phyloP scores from a whole-genome alignment of 2,888 invertebrate species.

The Seira musarum region DNA sequence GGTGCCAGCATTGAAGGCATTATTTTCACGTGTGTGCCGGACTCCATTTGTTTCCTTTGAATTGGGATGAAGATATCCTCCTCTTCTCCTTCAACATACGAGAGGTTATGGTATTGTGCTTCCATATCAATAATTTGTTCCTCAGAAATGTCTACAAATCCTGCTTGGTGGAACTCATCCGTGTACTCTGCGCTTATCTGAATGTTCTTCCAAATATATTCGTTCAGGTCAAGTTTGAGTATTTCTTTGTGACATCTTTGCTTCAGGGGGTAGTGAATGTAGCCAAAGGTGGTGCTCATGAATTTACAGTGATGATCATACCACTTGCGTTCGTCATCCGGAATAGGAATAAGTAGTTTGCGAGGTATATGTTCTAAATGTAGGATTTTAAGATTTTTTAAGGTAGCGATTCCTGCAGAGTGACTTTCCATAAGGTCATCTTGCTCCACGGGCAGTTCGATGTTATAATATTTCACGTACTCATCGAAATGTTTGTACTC shows the following conservation, averaged over 20 bases:
- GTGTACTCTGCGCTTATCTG: conserved; percentile 36
- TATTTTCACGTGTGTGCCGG: conserved; percentile 40
- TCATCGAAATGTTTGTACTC: conserved; percentile 63
- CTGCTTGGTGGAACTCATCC: conserved; percentile 29
- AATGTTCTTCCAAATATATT: conserved; percentile 61
- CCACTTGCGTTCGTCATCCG: conserved; percentile 57
- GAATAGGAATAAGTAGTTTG: conserved; percentile 61
- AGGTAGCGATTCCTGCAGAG: conserved; percentile 56
- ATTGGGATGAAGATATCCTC: conserved; percentile 48
- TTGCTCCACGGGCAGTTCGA: conserved; percentile 60
- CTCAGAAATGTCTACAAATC: conserved; percentile 34
- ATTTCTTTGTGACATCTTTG: conserved; percentile 53
- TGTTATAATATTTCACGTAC: conserved; percentile 64
- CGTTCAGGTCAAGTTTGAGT: conserved; percentile 37
- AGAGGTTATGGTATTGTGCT: background rate
- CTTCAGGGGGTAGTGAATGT: conserved; percentile 57
- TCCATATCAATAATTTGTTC: background rate
- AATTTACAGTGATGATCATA: conserved; percentile 60
- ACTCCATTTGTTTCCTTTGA: background rate
- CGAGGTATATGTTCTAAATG: conserved; percentile 66
- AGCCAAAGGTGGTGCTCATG: conserved; percentile 58
- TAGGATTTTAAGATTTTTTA: conserved; percentile 59
- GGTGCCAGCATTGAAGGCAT: conserved; percentile 56
- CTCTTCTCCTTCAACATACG: conserved; percentile 18
- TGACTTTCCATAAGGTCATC: conserved; percentile 55